Percentiles rank a stretch among this genome's conserved stretches.
Conservation (phyloP, 2,113 vertebrate genomes). For the Dicrurus megarhynchus region DNA sequence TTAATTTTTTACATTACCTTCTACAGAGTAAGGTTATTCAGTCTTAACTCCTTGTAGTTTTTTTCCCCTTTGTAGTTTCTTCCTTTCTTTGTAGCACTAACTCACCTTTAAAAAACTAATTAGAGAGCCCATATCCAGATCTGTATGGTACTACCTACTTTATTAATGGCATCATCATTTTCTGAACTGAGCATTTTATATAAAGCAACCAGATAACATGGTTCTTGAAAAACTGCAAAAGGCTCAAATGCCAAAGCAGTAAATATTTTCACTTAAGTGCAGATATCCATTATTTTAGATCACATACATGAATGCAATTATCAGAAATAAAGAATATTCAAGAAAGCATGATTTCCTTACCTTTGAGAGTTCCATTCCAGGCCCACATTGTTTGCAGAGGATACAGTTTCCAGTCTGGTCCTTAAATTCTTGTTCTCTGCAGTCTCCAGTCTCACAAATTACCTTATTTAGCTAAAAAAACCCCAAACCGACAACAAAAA, state of each 20-base stretch:
- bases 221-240: neutral
- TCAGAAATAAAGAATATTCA: neutral
- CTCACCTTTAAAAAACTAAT: neutral
- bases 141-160: neutral
- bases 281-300: neutral
- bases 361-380: constrained; percentile 95
- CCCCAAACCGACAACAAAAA: neutral
- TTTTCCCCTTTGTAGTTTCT: neutral
- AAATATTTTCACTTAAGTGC: neutral
- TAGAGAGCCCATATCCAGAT: neutral
- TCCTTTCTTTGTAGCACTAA: neutral
- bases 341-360: constrained; percentile 51
- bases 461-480: constrained; percentile 67
- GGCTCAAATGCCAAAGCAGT: neutral
- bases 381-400: constrained; percentile 91
- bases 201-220: neutral
- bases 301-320: neutral
- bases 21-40: neutral
- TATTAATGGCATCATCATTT: neutral
- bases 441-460: constrained; percentile 83
- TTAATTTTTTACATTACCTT: neutral
- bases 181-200: neutral
- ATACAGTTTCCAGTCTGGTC: constrained; percentile 84
- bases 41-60: neutral
- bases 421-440: constrained; percentile 91